A percentile compares a stretch with the other conserved stretches of the same genome.
Evolutionary conservation across 2,797 vertebrate species (phyloP).

Genomic region (Geotrypetes seraphini): DNA sequence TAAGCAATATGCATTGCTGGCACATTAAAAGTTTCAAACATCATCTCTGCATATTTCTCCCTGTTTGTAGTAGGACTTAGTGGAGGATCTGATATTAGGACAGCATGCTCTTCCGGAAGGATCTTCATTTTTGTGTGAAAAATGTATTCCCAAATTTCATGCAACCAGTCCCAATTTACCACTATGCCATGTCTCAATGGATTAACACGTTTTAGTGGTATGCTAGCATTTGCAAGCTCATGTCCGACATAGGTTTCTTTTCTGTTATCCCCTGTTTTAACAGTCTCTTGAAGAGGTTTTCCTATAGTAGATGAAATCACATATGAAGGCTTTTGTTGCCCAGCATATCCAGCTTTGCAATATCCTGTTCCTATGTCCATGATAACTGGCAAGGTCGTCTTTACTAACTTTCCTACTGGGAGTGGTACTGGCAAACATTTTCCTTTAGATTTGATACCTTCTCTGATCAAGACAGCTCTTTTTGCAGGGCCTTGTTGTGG

Average conservation of each 20-base stretch:
- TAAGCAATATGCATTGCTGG: conserved; percentile 29
- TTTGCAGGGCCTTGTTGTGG: conserved; percentile 1
- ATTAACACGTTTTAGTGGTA: conserved; percentile 15
- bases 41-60: conserved; percentile 34
- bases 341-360: conserved; percentile 30
- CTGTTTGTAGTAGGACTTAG: conserved; percentile 29
- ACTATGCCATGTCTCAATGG: conserved; percentile 22
- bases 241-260: conserved; percentile 28
- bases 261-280: conserved; percentile 7
- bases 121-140: conserved; percentile 30
- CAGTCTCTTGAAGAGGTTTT: neutral
- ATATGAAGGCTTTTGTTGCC: conserved; percentile 24
- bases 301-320: conserved; percentile 34
- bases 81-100: conserved; percentile 32
- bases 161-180: conserved; percentile 35
- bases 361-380: conserved; percentile 39
- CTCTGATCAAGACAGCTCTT: neutral
- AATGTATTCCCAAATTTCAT: conserved; percentile 35
- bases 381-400: conserved; percentile 27
- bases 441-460: neutral
- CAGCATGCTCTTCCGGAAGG: conserved; percentile 20
- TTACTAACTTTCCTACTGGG: neutral
- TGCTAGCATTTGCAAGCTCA: conserved; percentile 14
- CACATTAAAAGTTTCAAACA: conserved; percentile 34
- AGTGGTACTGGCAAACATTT: accelerated